Evolutionary conservation across 2,113 vertebrate species (phyloP), one percentile per base, ranked within the genome.

Genomic region (Pogonocichla stellata): DNA sequence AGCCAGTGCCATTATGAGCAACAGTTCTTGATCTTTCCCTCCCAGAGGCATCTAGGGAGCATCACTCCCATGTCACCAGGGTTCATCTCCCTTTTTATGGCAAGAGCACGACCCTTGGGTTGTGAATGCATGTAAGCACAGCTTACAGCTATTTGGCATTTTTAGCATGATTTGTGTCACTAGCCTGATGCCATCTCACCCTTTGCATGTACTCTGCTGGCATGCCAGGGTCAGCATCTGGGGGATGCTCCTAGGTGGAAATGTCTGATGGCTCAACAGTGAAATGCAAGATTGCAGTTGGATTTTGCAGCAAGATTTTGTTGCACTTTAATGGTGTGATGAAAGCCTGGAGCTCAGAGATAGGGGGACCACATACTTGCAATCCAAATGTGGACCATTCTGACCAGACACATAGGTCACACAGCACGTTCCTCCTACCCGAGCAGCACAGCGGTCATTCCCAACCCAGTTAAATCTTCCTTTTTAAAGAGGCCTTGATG

Each of bases 71-170:
- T 90, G 89, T 94, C 47, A 8, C 81, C 3, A 3, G 89, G 70
- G 88, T 90, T 96, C 95, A 93, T 92, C 93, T 93, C 71, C 86
- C 83, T 79, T 93, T 96, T 72, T 86, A 92, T 65, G 80, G 92
- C 90, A 94, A 96, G 95, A 96, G 92, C 92, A 78, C 0, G 90
- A 97, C 93, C 92, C 77, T 56, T 2, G 40, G 56, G 69, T 54
- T 90, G 86, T 0, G 80, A 86, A 90, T 80, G 93, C 86, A 47
- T 67, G 87, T 77, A 91, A 96, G 90, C 65, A 60, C 75, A 64
- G 90, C 93, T 90, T 61, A 60, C 75, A 64, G 90, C 93, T 90
- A 66, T 92, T 80, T 83, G 88, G 92, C 51, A 51, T 88, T 93
- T 95, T 93, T 70, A 94, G 51, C 69, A 7, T 80, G 93, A 96